Percentiles rank a stretch among this genome's conserved stretches.
These are phyloP conservation scores for Cheilosia vernalis DNA, from an alignment of 2,888 invertebrate species.

Conservation along the genomic window DNA sequence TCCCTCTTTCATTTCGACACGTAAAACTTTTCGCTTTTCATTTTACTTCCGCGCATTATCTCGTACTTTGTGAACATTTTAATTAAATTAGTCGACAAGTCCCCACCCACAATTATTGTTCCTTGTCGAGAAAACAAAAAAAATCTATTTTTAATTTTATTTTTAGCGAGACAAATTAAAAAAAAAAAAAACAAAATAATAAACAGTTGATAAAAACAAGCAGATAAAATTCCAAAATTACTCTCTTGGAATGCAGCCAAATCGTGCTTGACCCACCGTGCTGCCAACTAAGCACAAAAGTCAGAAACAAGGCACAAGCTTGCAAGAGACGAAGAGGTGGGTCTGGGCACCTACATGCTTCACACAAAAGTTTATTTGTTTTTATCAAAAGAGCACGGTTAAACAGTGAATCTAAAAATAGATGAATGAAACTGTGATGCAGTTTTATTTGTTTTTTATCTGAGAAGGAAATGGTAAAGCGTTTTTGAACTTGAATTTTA, in stretches of 20 bases:
- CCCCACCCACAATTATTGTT: background rate
- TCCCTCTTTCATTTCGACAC: background rate
- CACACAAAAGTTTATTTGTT: constrained; percentile 25
- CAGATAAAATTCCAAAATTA: constrained; percentile 40
- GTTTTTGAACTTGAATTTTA: constrained; percentile 41
- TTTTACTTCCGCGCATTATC: constrained; percentile 22
- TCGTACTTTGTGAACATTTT: constrained; percentile 4
- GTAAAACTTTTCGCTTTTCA: background rate
- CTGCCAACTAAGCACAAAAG: constrained; percentile 44
- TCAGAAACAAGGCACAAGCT: constrained; percentile 4
- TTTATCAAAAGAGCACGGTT: constrained; percentile 28
- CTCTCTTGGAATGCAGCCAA: constrained; percentile 45
- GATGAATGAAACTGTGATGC: constrained; percentile 17
- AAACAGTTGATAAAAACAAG: background rate
- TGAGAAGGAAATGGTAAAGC: constrained; percentile 7
- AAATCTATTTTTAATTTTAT: constrained; percentile 13
- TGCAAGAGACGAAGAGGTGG: background rate
- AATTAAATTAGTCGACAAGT: constrained; percentile 4
- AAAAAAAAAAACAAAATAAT: background rate
- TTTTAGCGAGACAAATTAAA: background rate
- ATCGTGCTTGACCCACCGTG: constrained; percentile 33
- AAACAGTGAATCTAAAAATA: constrained; percentile 31
- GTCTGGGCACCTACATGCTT: background rate
- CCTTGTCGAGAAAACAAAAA: background rate
- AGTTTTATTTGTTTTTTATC: constrained; percentile 19